Evolutionary conservation across 1,140 invertebrate species (phyloP).

Genomic region (Archivesica marissinica): DNA sequence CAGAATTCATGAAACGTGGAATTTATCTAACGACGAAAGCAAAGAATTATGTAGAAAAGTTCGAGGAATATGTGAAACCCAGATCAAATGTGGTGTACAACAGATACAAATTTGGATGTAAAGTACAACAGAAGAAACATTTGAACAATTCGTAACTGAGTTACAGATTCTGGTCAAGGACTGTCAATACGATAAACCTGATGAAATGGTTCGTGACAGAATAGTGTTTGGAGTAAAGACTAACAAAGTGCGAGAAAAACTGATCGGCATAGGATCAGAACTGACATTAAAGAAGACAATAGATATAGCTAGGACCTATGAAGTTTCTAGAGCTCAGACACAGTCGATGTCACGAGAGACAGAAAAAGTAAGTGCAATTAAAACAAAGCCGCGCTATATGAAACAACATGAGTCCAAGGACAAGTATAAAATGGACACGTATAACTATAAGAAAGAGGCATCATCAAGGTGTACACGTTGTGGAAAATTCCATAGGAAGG

Average conservation of each 20-base stretch:
- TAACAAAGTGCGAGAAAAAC: conserved; percentile 58
- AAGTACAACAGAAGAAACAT: conserved; percentile 49
- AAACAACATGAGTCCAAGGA: not conserved
- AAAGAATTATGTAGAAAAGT: conserved; percentile 41
- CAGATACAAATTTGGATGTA: conserved; percentile 55
- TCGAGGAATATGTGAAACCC: conserved; percentile 58
- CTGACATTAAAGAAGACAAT: conserved; percentile 56
- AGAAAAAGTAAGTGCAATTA: not conserved
- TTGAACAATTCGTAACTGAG: conserved; percentile 66
- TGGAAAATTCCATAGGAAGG: conserved; percentile 14
- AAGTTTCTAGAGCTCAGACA: conserved; percentile 45
- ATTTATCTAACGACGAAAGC: conserved; percentile 25
- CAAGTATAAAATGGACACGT: not conserved
- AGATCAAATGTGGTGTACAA: conserved; percentile 44
- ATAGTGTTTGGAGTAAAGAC: conserved; percentile 59
- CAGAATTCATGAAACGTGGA: conserved; percentile 47
- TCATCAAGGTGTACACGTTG: conserved; percentile 40
- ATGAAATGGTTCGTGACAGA: conserved; percentile 60
- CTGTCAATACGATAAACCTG: conserved; percentile 49
- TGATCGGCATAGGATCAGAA: conserved; percentile 50
- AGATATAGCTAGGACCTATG: conserved; percentile 43
- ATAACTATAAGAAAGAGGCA: no score
- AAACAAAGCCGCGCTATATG: not conserved
- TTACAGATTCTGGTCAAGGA: conserved; percentile 56
- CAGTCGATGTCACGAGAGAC: conserved; percentile 19